Evolutionary conservation across 2,797 vertebrate species (phyloP).

Genomic region (Bovichtus diacanthus): DNA sequence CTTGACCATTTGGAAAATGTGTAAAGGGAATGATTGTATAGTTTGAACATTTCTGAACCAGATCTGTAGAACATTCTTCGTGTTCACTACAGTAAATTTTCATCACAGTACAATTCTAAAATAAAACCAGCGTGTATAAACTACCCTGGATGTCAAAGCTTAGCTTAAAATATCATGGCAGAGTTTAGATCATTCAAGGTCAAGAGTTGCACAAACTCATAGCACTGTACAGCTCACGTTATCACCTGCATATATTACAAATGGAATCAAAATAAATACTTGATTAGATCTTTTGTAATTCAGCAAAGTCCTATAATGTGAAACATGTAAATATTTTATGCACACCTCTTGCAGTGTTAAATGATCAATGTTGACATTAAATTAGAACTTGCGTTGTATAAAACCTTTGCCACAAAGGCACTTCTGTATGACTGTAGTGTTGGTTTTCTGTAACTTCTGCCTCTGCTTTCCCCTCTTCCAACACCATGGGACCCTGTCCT

Average conservation of each 20-base stretch:
- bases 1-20: neutral
- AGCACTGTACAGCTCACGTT: conserved; percentile 8
- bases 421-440: neutral
- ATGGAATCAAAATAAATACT: neutral
- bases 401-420: neutral
- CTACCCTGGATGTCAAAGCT: neutral
- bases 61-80: neutral
- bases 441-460: neutral
- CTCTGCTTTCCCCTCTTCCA: neutral
- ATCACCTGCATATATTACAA: neutral
- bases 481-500: neutral
- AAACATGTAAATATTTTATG: neutral
- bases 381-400: neutral
- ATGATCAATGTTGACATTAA: neutral
- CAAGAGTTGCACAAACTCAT: conserved; percentile 1
- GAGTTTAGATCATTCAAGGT: neutral
- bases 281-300: neutral
- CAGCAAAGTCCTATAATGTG: neutral
- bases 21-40: neutral
- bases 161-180: neutral
- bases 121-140: neutral
- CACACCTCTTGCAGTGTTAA: neutral
- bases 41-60: neutral
- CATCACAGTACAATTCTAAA: neutral
- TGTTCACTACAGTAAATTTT: neutral